Evolutionary conservation across 1,140 invertebrate species (phyloP).

Genomic region (Dreissena rostriformis): DNA sequence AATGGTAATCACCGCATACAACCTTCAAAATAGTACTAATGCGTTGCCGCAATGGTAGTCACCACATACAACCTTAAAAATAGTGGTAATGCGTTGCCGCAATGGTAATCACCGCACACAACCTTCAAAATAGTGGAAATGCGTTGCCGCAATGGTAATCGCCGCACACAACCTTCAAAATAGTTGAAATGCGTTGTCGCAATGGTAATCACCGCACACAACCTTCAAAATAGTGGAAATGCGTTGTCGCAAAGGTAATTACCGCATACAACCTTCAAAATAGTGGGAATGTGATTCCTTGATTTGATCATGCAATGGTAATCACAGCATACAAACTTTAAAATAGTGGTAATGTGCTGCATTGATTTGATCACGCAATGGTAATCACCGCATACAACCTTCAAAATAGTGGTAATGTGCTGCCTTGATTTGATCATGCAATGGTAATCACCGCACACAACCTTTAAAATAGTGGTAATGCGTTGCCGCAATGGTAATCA

Average conservation of each 20-base stretch:
- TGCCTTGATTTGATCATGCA: too few relatives aligned
- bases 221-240: background rate
- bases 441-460: background rate
- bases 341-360: background rate
- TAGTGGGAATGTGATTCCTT: background rate
- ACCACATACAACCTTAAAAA: background rate
- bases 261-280: constrained; percentile 2
- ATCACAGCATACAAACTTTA: background rate
- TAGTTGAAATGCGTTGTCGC: too few relatives aligned
- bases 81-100: background rate
- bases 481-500: background rate
- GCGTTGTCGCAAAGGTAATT: background rate
- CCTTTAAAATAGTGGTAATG: background rate
- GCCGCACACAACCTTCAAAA: background rate
- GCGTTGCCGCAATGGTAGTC: background rate
- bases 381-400: background rate
- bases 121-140: background rate
- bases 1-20: background rate
- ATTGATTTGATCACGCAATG: too few relatives aligned
- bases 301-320: too few relatives aligned
- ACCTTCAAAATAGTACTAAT: background rate
- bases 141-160: background rate
- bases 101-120: background rate
- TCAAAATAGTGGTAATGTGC: background rate
- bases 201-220: too few relatives aligned